phyloP scores from a whole-genome alignment of 2,797 vertebrate genomes.

The Kryptopterus vitreolus region DNA sequence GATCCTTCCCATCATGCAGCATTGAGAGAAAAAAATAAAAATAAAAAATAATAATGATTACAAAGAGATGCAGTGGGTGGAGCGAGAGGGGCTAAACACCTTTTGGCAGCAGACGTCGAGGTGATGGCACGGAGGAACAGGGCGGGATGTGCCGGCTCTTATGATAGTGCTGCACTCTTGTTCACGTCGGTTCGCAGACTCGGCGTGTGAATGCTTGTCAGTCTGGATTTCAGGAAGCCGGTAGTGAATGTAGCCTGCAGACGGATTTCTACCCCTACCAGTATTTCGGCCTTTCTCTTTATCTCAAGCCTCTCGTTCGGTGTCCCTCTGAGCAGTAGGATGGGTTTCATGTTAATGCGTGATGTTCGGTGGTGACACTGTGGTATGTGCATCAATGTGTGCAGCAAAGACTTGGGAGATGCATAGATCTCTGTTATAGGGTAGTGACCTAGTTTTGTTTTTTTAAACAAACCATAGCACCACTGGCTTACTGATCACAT shows the following conservation, averaged over 20 bases:
- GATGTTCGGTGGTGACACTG: slow-evolving; percentile 13
- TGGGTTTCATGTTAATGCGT: slow-evolving; percentile 44
- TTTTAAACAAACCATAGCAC: slow-evolving; percentile 36
- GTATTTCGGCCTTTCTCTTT: slow-evolving; percentile 18
- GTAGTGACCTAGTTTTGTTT: slow-evolving; percentile 60
- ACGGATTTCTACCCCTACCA: slow-evolving; percentile 74
- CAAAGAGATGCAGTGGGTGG: slow-evolving; percentile 46
- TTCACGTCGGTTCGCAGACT: slow-evolving; percentile 73
- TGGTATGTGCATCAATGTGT: neutral
- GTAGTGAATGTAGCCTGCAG: slow-evolving; percentile 72
- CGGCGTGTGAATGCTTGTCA: slow-evolving; percentile 78
- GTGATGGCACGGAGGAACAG: slow-evolving; percentile 55
- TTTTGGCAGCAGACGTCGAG: slow-evolving; percentile 10
- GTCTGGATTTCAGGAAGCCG: slow-evolving; percentile 77
- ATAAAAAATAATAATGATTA: neutral
- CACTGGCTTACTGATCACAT: neutral
- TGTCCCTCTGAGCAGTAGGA: slow-evolving; percentile 25
- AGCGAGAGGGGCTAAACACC: slow-evolving; percentile 10
- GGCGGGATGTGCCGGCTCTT: slow-evolving; percentile 77
- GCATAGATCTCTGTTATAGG: neutral
- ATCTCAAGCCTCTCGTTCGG: neutral
- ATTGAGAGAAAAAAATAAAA: neutral
- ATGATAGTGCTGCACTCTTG: slow-evolving; percentile 71
- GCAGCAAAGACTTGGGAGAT: neutral
- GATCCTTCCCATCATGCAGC: neutral